phyloP scores from a whole-genome alignment of 2,888 invertebrate species.

The Rutpela maculata region DNA sequence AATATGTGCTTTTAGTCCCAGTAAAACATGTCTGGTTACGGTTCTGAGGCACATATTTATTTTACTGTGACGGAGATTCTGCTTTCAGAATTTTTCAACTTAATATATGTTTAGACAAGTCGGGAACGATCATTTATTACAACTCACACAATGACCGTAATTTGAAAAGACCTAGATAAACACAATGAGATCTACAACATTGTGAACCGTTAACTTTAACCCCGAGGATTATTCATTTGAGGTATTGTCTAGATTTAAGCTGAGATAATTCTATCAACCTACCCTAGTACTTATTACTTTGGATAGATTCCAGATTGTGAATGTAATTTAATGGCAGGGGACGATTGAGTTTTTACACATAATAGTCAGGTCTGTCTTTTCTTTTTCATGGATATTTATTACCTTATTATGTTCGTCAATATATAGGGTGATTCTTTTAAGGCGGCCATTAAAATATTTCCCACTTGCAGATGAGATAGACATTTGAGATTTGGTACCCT shows the following conservation, averaged over 20 bases:
- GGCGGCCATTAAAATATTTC: too few species aligned
- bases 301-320: background rate
- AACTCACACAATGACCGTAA: conserved; percentile 5
- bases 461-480: too few species aligned
- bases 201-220: conserved; percentile 21
- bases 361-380: background rate
- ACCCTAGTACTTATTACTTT: background rate
- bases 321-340: background rate
- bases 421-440: too few species aligned
- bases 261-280: conserved; percentile 6
- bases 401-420: too few species aligned
- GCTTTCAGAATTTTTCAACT: background rate
- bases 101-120: conserved; percentile 25
- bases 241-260: conserved; percentile 15
- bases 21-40: background rate
- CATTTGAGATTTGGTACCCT: too few species aligned
- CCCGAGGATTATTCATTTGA: conserved; percentile 7
- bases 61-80: background rate
- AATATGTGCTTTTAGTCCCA: too few species aligned
- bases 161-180: conserved; percentile 21
- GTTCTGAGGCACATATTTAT: background rate
- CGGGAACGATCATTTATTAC: conserved; percentile 17
- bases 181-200: conserved; percentile 19
- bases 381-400: too few species aligned
- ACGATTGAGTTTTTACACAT: background rate